These are phyloP conservation scores for Choristoneura rosaceana DNA, from an alignment of 2,888 invertebrate genomes.

Conservation along the genomic window DNA sequence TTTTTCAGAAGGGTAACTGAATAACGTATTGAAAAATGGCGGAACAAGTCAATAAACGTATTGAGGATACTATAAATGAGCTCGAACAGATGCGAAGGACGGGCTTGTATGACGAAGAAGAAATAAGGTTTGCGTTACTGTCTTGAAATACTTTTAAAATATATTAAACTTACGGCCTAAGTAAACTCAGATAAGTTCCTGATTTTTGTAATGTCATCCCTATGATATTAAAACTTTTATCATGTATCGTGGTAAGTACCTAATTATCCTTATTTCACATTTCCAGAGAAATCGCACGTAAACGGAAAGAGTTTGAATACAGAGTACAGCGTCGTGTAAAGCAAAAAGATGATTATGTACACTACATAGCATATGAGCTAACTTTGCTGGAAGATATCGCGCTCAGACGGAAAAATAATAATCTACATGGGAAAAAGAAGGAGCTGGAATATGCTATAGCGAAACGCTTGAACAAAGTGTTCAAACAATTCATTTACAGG, in stretches of 20 bases:
- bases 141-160: no score
- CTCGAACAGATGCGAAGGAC: conserved; percentile 92
- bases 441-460: conserved; percentile 89
- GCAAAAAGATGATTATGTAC: conserved; percentile 88
- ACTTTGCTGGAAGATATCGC: conserved; percentile 88
- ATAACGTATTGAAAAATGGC: conserved; percentile 86
- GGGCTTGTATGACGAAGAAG: conserved; percentile 88
- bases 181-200: neutral
- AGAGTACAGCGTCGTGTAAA: conserved; percentile 89
- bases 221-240: no score
- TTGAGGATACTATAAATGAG: conserved; percentile 92
- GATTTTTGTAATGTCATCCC: no score
- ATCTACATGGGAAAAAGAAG: conserved; percentile 86
- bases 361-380: conserved; percentile 90
- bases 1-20: neutral
- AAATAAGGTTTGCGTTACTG: conserved; percentile 86
- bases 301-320: conserved; percentile 89
- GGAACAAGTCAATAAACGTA: conserved; percentile 91
- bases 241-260: no score
- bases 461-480: conserved; percentile 90
- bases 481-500: conserved; percentile 88
- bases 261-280: no score
- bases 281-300: conserved; percentile 88
- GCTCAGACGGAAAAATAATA: conserved; percentile 84
- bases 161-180: no score